These are phyloP conservation scores for Brachionus angularis DNA, from an alignment of 1,140 invertebrate species.

Conservation along the genomic window DNA sequence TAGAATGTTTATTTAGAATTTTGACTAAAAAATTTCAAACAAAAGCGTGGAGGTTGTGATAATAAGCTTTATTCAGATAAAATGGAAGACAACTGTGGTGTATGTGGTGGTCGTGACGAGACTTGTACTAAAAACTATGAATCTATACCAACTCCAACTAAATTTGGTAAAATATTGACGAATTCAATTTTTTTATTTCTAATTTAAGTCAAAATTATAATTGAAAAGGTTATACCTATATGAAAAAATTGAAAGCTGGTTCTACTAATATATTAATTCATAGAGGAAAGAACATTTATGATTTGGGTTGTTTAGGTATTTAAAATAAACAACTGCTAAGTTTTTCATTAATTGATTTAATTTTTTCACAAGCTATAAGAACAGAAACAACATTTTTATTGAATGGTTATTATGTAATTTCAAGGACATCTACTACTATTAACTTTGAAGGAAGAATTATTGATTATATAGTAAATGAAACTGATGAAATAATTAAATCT, in stretches of 20 bases:
- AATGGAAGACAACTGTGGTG: conserved; percentile 29
- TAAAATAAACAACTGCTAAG: not conserved
- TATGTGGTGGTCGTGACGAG: conserved; percentile 37
- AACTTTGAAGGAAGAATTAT: conserved; percentile 30
- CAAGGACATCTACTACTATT: conserved; percentile 22
- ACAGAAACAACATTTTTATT: not conserved
- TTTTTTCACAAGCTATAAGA: conserved; percentile 2
- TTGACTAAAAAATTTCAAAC: not conserved
- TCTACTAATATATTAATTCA: conserved; percentile 28
- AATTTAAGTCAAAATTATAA: not conserved
- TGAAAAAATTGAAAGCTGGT: not conserved
- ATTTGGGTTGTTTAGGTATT: conserved; percentile 20
- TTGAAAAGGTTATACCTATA: conserved; percentile 16
- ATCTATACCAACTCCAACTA: not conserved
- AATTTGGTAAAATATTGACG: conserved; percentile 14
- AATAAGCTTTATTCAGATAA: conserved; percentile 25
- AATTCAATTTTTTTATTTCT: not conserved
- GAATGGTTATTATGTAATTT: conserved; percentile 36
- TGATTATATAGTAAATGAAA: conserved; percentile 43
- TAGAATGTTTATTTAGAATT: not conserved
- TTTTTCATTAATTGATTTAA: not conserved
- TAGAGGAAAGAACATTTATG: conserved; percentile 2
- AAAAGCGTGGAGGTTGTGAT: conserved; percentile 40
- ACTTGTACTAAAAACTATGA: not conserved
- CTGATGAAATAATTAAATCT: conserved; percentile 35